Percentiles rank a stretch among this genome's conserved stretches.
Conservation (phyloP, 2,888 invertebrate species). For the Tryphoninae sp. region DNA sequence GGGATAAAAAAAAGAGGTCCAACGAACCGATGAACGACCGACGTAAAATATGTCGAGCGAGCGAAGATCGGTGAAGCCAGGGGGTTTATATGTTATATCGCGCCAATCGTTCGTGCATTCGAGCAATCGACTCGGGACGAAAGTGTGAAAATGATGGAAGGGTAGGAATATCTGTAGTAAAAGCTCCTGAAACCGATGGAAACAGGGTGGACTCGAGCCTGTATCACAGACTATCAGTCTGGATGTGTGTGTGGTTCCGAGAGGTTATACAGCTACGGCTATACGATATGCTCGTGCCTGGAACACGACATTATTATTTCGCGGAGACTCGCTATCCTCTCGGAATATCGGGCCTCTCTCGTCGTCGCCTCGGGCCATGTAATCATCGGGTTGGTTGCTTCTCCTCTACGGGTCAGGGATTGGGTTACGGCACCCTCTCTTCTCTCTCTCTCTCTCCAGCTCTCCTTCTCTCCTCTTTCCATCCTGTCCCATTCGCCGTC, state of each 20-base stretch:
- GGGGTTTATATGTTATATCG: slow-evolving; percentile 57
- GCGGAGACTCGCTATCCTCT: slow-evolving; percentile 65
- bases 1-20: slow-evolving; percentile 6
- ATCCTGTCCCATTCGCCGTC: slow-evolving; percentile 32
- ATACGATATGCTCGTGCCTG: slow-evolving; percentile 38
- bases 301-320: slow-evolving; percentile 74
- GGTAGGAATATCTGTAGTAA: slow-evolving; percentile 6
- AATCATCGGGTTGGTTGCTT: slow-evolving; percentile 71
- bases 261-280: slow-evolving; percentile 14
- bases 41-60: slow-evolving; percentile 16
- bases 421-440: slow-evolving; percentile 48
- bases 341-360: slow-evolving; percentile 67
- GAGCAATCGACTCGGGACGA: slow-evolving; percentile 61
- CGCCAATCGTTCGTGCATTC: slow-evolving; percentile 71
- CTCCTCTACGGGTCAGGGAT: slow-evolving; percentile 61
- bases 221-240: neutral
- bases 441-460: slow-evolving; percentile 5
- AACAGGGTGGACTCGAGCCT: neutral
- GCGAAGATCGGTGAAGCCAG: neutral
- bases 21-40: slow-evolving; percentile 4
- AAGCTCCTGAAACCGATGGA: slow-evolving; percentile 16
- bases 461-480: neutral
- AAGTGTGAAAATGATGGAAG: slow-evolving; percentile 32
- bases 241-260: slow-evolving; percentile 28
- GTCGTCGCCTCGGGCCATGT: slow-evolving; percentile 71